Evolutionary conservation across 2,797 vertebrate species (phyloP), one percentile per base, ranked within the genome.

Genomic region (Tenualosa ilisha): DNA sequence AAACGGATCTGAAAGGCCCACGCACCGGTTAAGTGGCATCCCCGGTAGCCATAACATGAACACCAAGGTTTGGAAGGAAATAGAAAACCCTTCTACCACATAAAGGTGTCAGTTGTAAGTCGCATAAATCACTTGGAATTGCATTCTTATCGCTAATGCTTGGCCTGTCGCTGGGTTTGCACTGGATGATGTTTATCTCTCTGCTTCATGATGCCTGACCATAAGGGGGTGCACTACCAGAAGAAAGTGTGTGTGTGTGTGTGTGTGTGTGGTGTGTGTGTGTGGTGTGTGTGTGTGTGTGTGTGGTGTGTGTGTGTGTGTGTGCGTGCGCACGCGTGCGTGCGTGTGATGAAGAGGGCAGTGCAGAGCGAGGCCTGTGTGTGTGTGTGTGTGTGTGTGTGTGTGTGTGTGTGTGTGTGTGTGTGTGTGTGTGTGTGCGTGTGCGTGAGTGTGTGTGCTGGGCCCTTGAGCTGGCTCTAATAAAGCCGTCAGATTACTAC

Each of bases 401-500:
- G 54, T 56, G 54, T 56, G 54, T 56, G 54, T 26, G 61, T 63
- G 61, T 63, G 61, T 26, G 61, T 56, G 9, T 81, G 3, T 54
- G 54, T 81, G 63, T 37, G n/a, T 79, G 61, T 26, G 56, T 79
- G 24, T 46, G 59, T 63, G 31, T 85, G 82, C 22, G 49, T 68
- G 65, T 68, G 65, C 7, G 65, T 15, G 26, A 56, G 50, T 37
- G 51, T 37, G 86, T 43, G 63, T 54, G 79, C 31, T 72, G 24
- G 68, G 15, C 68, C 31, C 68, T 37, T 46, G 37, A 43, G 40
- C 40, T 51, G 81, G 68, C 31, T 17, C 22, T 81, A 81, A 83
- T 81, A 83, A 54, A 87, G 82, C 49, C 26, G 54, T 81, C 51
- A n/a, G 81, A 83, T 63, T 87, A 83, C 72, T 68, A 68, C 31